A percentile compares a stretch with the other conserved stretches of the same genome.
phyloP scores from a whole-genome alignment of 2,888 invertebrate genomes.

The Drosophila hawaiiensis region DNA sequence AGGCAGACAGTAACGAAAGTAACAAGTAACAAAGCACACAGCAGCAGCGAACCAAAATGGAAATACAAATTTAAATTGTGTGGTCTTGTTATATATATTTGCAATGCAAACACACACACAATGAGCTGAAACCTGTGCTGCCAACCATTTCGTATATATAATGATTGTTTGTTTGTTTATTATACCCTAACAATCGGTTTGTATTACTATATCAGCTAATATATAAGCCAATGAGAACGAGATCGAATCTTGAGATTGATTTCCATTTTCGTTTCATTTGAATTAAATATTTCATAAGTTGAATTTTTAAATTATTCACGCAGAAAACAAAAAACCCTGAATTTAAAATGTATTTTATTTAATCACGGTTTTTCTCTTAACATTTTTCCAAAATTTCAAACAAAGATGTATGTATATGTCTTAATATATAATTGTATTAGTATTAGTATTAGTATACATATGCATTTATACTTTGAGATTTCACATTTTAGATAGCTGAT shows the following conservation, averaged over 20 bases:
- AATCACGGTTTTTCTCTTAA: no score
- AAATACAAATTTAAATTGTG: constrained; percentile 68
- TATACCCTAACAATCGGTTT: constrained; percentile 13
- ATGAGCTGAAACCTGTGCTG: constrained; percentile 34
- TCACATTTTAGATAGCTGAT: neutral
- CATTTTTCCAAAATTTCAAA: no score
- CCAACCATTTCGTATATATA: constrained; percentile 50
- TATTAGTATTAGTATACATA: no score
- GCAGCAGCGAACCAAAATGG: constrained; percentile 35
- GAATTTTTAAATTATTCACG: neutral
- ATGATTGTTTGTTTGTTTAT: constrained; percentile 71
- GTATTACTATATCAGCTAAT: neutral
- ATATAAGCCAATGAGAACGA: neutral
- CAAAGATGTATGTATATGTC: neutral
- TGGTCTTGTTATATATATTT: constrained; percentile 52
- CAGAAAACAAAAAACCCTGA: neutral
- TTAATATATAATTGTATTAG: neutral
- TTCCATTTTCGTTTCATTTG: neutral
- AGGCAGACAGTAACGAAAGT: neutral
- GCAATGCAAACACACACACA: constrained; percentile 6
- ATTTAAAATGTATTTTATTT: neutral
- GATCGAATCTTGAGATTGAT: neutral
- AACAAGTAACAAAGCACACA: constrained; percentile 29
- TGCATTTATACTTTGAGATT: no score
- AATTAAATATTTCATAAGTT: no score